Evolutionary conservation across 2,797 vertebrate species (phyloP), one percentile per base, ranked within the genome.

Genomic region (Mico argentatus): DNA sequence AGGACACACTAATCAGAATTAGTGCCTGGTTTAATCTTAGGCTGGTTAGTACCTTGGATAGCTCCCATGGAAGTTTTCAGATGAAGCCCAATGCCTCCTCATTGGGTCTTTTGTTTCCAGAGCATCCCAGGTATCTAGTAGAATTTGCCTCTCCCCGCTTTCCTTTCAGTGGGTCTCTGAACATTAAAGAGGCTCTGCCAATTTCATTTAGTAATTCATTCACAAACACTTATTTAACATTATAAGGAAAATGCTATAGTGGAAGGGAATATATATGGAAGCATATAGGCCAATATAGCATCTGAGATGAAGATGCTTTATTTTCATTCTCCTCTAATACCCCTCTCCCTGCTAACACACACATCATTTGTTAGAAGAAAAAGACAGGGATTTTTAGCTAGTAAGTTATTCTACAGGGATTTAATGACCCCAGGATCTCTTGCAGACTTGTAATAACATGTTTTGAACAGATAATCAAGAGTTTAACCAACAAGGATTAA

Each of bases 1-100:
- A 88, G 17, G 27, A 86, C n/a, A 93, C 92, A 79, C 41, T 50
- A 44, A 93, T 75, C 36, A 93, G 59, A 91, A 77, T 27, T 64
- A 36, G 77, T 76, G 52, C 5, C 10, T 46, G 3, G n/a, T 85
- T 87, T 77, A 95, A 89, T n/a, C 61, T 41, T 44, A 39, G 84
- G 15, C 11, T 96, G 41, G 20, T 91, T 97, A 95, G 97, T 92
- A 98, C 97, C 98, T 97, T 97, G 98, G 98, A 98, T 97, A 98
- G 98, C 97, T 98, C 97, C 96, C 52, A 94, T 81, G 44, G 67
- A 27, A 12, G 50, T 92, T 97, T 24, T 52, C 80, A 50, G 5
- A 26, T 59, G 67, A 87, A 80, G 48, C 82, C 59, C 61, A 79
- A 48, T n/a, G 13, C n/a, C 70, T 90, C n/a, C 70, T 90, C 39